Evolutionary conservation across 2,113 vertebrate species (phyloP).

Genomic region (Paradisaea rubra): DNA sequence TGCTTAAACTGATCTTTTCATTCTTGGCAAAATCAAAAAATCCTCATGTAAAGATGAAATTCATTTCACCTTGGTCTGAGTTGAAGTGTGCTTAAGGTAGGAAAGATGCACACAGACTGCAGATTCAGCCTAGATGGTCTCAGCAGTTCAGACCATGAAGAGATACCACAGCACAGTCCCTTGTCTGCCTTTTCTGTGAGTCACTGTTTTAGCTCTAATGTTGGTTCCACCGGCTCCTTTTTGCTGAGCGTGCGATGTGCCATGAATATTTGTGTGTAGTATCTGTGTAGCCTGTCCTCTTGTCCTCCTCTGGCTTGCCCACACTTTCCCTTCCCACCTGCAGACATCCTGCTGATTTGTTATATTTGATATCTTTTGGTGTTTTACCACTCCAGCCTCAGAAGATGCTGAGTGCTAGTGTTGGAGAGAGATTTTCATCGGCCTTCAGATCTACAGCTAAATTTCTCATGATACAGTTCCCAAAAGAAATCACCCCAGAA

Average conservation of each 20-base stretch:
- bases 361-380: not conserved
- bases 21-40: not conserved
- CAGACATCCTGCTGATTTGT: not conserved
- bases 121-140: not conserved
- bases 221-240: not conserved
- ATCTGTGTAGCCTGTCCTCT: not conserved
- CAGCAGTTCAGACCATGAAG: not conserved
- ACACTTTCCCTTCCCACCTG: not conserved
- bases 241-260: not conserved
- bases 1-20: not conserved
- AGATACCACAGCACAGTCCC: not conserved
- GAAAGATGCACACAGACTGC: not conserved
- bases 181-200: not conserved
- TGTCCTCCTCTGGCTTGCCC: not conserved
- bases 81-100: not conserved
- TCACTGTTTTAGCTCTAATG: not conserved
- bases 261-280: not conserved
- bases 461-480: not conserved
- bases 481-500: not conserved
- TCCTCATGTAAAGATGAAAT: not conserved
- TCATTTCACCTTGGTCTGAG: not conserved
- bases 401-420: not conserved
- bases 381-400: not conserved
- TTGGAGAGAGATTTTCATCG: not conserved
- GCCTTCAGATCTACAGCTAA: not conserved